Conservation (phyloP, 1,140 invertebrate genomes). For the Rhynchophorus ferrugineus region DNA sequence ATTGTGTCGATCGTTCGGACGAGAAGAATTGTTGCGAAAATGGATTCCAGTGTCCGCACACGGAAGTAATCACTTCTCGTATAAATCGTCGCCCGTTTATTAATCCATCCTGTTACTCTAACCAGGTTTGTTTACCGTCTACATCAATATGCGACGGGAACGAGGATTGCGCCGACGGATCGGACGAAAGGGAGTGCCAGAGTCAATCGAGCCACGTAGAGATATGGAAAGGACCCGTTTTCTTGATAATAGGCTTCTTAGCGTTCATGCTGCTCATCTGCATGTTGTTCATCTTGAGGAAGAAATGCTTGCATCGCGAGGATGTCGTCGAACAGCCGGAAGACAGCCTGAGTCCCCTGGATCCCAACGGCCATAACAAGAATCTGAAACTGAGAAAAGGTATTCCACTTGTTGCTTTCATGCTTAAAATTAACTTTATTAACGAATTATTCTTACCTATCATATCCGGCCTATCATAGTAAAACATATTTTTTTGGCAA, state of each 20-base stretch:
- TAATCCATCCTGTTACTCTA: neutral
- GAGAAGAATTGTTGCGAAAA: constrained; percentile 38
- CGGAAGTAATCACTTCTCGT: constrained; percentile 34
- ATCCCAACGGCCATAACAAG: constrained; percentile 28
- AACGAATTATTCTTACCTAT: too few relatives aligned
- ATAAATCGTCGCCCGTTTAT: constrained; percentile 28
- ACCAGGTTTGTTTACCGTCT: constrained; percentile 22
- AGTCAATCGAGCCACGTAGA: neutral
- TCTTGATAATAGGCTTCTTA: constrained; percentile 23
- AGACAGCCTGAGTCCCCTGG: constrained; percentile 38
- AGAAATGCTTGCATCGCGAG: constrained; percentile 7
- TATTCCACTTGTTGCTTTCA: constrained; percentile 2
- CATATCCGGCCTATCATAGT: too few relatives aligned
- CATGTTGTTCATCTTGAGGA: constrained; percentile 33
- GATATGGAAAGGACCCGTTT: constrained; percentile 10
- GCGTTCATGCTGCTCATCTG: neutral
- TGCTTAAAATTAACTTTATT: too few relatives aligned
- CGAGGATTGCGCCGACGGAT: constrained; percentile 64
- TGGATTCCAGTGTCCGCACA: constrained; percentile 59
- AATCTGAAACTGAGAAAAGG: constrained; percentile 27
- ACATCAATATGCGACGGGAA: constrained; percentile 53
- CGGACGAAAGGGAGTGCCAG: constrained; percentile 55
- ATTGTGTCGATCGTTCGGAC: constrained; percentile 37
- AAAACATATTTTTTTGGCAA: too few relatives aligned
- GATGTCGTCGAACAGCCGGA: constrained; percentile 42